Conservation (phyloP, 2,113 vertebrate species). For the Alligator sinensis region DNA sequence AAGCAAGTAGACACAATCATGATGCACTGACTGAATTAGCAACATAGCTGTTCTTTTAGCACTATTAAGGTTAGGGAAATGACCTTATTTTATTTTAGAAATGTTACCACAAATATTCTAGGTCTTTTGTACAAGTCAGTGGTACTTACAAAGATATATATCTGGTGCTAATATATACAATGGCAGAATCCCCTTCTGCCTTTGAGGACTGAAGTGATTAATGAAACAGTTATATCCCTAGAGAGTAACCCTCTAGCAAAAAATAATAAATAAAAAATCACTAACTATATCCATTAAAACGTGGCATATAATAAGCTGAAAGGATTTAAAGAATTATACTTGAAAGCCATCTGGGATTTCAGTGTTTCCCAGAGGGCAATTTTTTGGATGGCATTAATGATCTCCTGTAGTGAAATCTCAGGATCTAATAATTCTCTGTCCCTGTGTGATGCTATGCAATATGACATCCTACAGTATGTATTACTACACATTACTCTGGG, state of each 20-base stretch:
- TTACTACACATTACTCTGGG: not conserved
- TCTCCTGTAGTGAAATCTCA: conserved; percentile 45
- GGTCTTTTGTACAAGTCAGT: not conserved
- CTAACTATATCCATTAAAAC: conserved; percentile 52
- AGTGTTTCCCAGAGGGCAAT: conserved; percentile 30
- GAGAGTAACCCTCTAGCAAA: conserved; percentile 40
- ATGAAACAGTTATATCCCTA: conserved; percentile 24
- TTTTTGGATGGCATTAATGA: conserved; percentile 36
- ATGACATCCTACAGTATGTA: conserved; percentile 12
- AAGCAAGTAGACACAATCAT: not conserved
- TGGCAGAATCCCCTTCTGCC: not conserved
- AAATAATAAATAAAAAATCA: not conserved
- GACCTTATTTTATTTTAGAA: not conserved
- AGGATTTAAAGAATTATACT: conserved; percentile 41
- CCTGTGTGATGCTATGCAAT: not conserved
- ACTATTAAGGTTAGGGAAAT: not conserved
- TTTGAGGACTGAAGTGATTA: conserved; percentile 27
- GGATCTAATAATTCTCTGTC: conserved; percentile 39
- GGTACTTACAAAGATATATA: not conserved
- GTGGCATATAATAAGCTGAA: conserved; percentile 28
- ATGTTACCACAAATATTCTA: not conserved
- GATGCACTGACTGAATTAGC: not conserved
- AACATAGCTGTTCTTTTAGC: accelerated
- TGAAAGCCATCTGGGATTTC: conserved; percentile 37
- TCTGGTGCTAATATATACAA: not conserved